Evolutionary conservation across 53 echinoderm and acorn worm species (phyloP).

Genomic region (Stichopus horrens): DNA sequence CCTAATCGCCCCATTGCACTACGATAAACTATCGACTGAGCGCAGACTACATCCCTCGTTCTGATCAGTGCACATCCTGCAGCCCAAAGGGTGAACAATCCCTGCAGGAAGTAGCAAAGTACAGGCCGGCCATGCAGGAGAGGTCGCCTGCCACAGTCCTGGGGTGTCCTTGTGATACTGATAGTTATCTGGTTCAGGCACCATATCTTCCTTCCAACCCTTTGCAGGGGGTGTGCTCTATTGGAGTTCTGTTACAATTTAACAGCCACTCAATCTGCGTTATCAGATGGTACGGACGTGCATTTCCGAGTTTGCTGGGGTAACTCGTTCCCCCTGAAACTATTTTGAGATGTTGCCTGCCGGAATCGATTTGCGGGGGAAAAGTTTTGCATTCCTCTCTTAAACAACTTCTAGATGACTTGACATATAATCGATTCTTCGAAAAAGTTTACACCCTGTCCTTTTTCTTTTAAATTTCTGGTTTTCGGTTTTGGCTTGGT

Average conservation of each 20-base stretch:
- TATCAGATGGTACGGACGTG: slow-evolving; percentile 31
- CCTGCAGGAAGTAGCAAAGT: not conserved
- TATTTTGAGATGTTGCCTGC: slow-evolving; percentile 10
- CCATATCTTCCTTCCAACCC: slow-evolving; percentile 32
- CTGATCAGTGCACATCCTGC: not conserved
- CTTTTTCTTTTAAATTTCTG: too few relatives aligned
- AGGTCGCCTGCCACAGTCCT: slow-evolving; percentile 7
- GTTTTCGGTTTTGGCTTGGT: too few relatives aligned
- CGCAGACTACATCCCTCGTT: not conserved
- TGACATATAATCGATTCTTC: not conserved
- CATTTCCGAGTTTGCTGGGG: slow-evolving; percentile 31
- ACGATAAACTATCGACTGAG: not conserved
- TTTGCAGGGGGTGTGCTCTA: slow-evolving; percentile 40
- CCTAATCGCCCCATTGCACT: not conserved
- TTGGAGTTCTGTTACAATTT: slow-evolving; percentile 22
- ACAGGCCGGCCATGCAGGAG: not conserved
- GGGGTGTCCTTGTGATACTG: slow-evolving; percentile 28
- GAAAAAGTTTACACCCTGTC: not conserved
- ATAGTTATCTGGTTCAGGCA: slow-evolving; percentile 28
- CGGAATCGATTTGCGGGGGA: not conserved
- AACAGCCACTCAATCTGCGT: slow-evolving; percentile 35
- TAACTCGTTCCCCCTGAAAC: not conserved
- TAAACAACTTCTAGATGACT: not conserved
- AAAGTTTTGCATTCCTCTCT: not conserved
- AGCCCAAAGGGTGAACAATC: not conserved